Conservation (phyloP, 2,888 invertebrate species). For the Latheticus oryzae region DNA sequence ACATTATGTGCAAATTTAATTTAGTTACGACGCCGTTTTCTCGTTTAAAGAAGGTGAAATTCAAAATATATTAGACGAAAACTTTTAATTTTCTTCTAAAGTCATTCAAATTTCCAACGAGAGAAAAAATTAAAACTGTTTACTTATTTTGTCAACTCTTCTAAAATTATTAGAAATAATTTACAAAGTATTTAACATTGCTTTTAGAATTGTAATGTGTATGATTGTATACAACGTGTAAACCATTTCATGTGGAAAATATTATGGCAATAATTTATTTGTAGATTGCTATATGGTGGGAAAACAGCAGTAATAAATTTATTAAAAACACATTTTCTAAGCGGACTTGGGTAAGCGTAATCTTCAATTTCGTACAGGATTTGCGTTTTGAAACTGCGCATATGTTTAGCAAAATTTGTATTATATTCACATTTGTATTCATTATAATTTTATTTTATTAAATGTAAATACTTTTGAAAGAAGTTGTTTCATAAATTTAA, state of each 20-base stretch:
- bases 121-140: too few species aligned
- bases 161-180: too few species aligned
- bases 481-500: background rate
- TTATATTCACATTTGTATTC: too few species aligned
- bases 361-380: conserved; percentile 34
- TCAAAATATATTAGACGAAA: too few species aligned
- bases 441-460: background rate
- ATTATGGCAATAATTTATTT: conserved; percentile 31
- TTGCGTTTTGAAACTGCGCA: conserved; percentile 29
- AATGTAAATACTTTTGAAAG: background rate
- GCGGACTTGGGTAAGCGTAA: conserved; percentile 19
- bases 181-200: too few species aligned
- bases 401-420: conserved; percentile 32
- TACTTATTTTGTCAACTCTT: too few species aligned
- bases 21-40: conserved; percentile 33
- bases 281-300: conserved; percentile 9
- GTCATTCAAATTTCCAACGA: conserved; percentile 5
- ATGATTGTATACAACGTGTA: too few species aligned
- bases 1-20: conserved; percentile 45
- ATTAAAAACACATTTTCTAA: conserved; percentile 36
- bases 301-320: conserved; percentile 35
- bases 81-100: too few species aligned
- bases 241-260: too few species aligned
- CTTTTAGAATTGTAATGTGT: too few species aligned
- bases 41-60: conserved; percentile 15